Percentiles rank a stretch among this genome's conserved stretches.
Conservation (phyloP, 2,113 vertebrate species). For the Petrocephalus microphthalmus region DNA sequence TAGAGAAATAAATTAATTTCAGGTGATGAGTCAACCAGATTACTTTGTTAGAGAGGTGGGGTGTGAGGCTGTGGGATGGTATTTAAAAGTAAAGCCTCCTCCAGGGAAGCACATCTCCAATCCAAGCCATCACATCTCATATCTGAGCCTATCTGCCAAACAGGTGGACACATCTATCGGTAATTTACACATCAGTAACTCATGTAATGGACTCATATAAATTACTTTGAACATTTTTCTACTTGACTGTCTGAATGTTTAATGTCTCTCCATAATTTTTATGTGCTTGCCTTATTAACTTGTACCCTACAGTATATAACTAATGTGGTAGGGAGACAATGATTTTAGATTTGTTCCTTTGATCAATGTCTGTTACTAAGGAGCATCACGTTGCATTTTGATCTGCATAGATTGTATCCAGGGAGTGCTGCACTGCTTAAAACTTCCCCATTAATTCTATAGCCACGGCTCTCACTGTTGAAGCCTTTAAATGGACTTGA, state of each 20-base stretch:
- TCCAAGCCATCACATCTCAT: neutral
- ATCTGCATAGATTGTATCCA: neutral
- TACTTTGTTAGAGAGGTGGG: neutral
- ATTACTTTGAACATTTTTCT: slow-evolving; percentile 10
- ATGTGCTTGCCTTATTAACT: slow-evolving; percentile 12
- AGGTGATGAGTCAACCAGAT: neutral
- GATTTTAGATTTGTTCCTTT: slow-evolving; percentile 10
- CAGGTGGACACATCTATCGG: neutral
- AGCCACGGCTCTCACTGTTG: neutral
- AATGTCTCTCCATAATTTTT: neutral
- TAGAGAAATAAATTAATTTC: neutral
- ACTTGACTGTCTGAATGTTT: slow-evolving; percentile 9
- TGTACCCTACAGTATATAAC: slow-evolving; percentile 11
- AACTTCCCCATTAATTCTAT: neutral
- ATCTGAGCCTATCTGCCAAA: neutral
- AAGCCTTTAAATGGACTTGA: neutral
- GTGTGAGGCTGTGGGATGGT: neutral
- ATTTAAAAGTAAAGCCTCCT: neutral
- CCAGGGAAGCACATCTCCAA: neutral
- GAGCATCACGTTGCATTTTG: slow-evolving; percentile 3
- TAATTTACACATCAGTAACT: slow-evolving; percentile 2
- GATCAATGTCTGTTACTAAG: neutral
- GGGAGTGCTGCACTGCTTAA: neutral
- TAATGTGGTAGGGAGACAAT: neutral
- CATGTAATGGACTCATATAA: neutral